Conservation (phyloP, 2,888 invertebrate species). For the Graphium colonna region DNA sequence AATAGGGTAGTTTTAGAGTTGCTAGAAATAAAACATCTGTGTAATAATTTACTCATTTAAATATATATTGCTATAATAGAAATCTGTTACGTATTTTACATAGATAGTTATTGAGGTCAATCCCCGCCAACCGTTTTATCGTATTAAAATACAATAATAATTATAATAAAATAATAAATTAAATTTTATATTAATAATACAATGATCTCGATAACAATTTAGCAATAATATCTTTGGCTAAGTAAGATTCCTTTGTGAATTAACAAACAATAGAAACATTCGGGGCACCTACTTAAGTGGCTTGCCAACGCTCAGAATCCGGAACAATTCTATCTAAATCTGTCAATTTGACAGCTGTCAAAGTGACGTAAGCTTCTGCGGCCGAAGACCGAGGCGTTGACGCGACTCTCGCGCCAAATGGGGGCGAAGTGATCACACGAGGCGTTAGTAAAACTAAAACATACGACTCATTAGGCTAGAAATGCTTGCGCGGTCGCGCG, state of each 20-base stretch:
- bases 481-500: conserved; percentile 16
- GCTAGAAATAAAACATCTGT: conserved; percentile 43
- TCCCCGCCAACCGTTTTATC: conserved; percentile 33
- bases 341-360: conserved; percentile 19
- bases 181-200: conserved; percentile 46
- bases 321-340: neutral
- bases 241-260: conserved; percentile 51
- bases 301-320: neutral
- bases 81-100: conserved; percentile 68
- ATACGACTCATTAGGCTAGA: conserved; percentile 28
- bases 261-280: conserved; percentile 17
- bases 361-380: conserved; percentile 6
- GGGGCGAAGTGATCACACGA: conserved; percentile 6
- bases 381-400: neutral
- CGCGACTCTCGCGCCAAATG: conserved; percentile 1
- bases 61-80: conserved; percentile 70
- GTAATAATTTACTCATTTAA: conserved; percentile 64
- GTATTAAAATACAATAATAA: conserved; percentile 46
- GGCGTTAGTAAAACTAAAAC: conserved; percentile 27
- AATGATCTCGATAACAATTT: conserved; percentile 44
- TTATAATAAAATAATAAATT: conserved; percentile 43
- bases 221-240: conserved; percentile 63
- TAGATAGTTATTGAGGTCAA: conserved; percentile 38
- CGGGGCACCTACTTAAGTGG: conserved; percentile 8
- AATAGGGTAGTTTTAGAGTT: neutral